Conservation (phyloP, 2,113 vertebrate species). For the Nerophis lumbriciformis region DNA sequence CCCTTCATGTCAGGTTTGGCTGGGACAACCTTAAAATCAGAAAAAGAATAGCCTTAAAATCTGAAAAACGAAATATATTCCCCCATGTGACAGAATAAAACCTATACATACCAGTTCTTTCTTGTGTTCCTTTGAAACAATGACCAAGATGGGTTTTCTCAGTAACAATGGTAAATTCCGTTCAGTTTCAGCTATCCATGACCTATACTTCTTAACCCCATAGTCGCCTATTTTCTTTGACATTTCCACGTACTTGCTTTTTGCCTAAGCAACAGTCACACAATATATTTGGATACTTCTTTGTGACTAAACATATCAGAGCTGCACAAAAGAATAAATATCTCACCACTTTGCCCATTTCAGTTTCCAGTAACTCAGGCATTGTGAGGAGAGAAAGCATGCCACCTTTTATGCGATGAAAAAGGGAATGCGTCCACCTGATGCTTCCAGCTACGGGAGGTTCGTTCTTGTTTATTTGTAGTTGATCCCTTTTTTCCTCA, state of each 20-base stretch:
- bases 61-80: not conserved
- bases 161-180: slow-evolving; percentile 68
- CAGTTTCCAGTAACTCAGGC: slow-evolving; percentile 72
- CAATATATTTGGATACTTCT: not conserved
- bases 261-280: slow-evolving; percentile 69
- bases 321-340: not conserved
- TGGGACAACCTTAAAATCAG: slow-evolving; percentile 10
- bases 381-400: slow-evolving; percentile 79
- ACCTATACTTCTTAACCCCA: slow-evolving; percentile 69
- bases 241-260: slow-evolving; percentile 74
- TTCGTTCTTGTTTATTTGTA: slow-evolving; percentile 77
- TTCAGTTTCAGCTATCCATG: slow-evolving; percentile 71
- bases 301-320: not conserved
- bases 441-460: slow-evolving; percentile 86
- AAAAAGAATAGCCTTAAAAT: not conserved
- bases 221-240: slow-evolving; percentile 75
- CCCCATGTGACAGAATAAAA: not conserved
- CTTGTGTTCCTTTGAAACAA: slow-evolving; percentile 13
- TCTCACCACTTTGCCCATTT: slow-evolving; percentile 71
- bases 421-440: slow-evolving; percentile 80
- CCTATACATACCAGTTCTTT: slow-evolving; percentile 46
- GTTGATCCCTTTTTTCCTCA: slow-evolving; percentile 69
- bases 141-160: slow-evolving; percentile 74
- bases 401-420: slow-evolving; percentile 74
- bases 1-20: slow-evolving; percentile 17